Conservation (phyloP, 2,113 vertebrate genomes). For the Gymnobelideus leadbeateri region DNA sequence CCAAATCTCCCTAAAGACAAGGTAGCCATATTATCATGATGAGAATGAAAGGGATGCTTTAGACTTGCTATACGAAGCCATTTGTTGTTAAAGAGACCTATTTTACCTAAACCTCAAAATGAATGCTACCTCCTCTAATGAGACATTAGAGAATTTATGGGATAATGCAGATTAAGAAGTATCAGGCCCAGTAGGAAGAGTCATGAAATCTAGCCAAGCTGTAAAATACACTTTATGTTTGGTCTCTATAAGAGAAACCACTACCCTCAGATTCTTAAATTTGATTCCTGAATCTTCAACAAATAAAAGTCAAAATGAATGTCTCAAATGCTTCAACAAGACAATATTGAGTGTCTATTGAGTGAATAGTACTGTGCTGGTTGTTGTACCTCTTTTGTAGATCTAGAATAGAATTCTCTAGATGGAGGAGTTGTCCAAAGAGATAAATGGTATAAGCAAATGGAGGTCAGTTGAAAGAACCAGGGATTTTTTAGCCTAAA, state of each 20-base stretch:
- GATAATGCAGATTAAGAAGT: not conserved
- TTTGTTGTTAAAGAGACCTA: not conserved
- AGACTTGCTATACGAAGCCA: not conserved
- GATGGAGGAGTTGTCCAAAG: too few species aligned
- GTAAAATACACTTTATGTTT: not conserved
- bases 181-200: not conserved
- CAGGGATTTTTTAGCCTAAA: not conserved
- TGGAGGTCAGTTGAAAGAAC: too few species aligned
- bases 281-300: not conserved
- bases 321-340: not conserved
- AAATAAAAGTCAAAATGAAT: too few species aligned
- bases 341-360: not conserved
- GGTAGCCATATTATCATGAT: not conserved
- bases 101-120: not conserved
- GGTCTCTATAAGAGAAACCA: not conserved
- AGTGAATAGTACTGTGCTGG: constrained; percentile 4
- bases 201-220: not conserved
- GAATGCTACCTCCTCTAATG: too few species aligned
- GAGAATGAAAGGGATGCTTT: not conserved
- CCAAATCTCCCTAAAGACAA: not conserved
- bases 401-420: too few species aligned
- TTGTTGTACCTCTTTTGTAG: too few species aligned
- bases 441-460: too few species aligned
- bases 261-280: not conserved
- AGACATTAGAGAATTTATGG: not conserved